Evolutionary conservation across 2,113 vertebrate species (phyloP), one percentile per base, ranked within the genome.

Genomic region (Haemorhous mexicanus): DNA sequence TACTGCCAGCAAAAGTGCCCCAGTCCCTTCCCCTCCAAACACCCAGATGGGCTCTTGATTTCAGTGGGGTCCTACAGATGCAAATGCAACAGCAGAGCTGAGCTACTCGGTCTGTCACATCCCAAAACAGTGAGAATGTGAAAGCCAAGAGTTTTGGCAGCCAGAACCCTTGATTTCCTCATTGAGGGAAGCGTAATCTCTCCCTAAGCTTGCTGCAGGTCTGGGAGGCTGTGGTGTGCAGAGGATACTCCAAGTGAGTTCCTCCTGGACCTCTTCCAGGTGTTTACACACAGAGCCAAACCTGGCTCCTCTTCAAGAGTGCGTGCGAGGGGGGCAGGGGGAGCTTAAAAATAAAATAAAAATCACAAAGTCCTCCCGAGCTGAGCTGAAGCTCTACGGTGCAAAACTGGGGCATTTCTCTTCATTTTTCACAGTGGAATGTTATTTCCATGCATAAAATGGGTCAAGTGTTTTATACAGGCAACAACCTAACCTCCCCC

Each of bases 281-380:
- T 97, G 97, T 98, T 98, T 98, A 98, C 97, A 98, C 97, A 97
- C 97, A 94, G 95, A 96, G 96, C 97, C 97, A 97, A 98, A 97
- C 94, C 96, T 98, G 98, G 97, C 98, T 97, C n/a, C 37, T 68
- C 92, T 90, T 98, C 98, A 98, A 95, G 87, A 96, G 82, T 64
- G 52, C 0, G 1, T 80, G 46, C 0, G 19, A 43, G 66, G 78
- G 63, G 74, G 76, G 93, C 76, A 93, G 87, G 94, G 77, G 84
- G 64, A 85, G 58, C 89, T 96, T 58, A 86, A 87, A 94, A 91
- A 80, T 89, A 95, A 96, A 94, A 94, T 95, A 93, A 97, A 97
- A 96, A 96, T 95, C 92, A 84, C 93, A 53, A 93, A 92, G 96
- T 95, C 89, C 94, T 96, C 89, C 4, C 1, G 32, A 94, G 96